Conservation (phyloP, 2,888 invertebrate genomes). For the Anodontia alba region DNA sequence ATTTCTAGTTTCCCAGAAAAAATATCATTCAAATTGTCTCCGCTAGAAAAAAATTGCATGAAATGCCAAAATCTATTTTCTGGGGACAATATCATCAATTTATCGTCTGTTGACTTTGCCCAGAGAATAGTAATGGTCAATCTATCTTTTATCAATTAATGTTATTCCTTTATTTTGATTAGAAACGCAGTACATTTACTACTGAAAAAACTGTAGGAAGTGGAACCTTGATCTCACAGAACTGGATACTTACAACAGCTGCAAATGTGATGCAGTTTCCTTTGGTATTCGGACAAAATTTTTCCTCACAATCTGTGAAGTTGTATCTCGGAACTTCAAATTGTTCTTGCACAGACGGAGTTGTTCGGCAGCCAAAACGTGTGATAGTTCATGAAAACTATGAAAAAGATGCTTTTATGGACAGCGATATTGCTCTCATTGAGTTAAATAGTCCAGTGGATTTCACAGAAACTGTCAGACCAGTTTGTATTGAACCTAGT, state of each 20-base stretch:
- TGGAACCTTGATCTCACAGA: slow-evolving; percentile 65
- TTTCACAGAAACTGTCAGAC: slow-evolving; percentile 59
- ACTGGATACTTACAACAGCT: slow-evolving; percentile 68
- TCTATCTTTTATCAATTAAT: no score
- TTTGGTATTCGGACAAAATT: slow-evolving; percentile 27
- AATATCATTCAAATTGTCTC: no score
- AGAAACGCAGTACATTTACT: no score
- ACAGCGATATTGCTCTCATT: slow-evolving; percentile 72
- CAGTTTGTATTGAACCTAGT: slow-evolving; percentile 64
- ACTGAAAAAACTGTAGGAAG: slow-evolving; percentile 66
- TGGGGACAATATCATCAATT: no score
- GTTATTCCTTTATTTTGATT: no score
- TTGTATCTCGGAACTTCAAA: background rate
- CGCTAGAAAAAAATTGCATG: no score
- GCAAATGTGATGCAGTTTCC: slow-evolving; percentile 64
- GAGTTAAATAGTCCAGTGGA: slow-evolving; percentile 62
- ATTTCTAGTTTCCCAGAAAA: no score
- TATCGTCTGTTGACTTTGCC: no score
- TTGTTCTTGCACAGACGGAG: background rate
- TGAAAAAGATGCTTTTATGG: slow-evolving; percentile 45
- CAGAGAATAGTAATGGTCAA: no score
- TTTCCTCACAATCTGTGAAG: background rate
- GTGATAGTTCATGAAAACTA: slow-evolving; percentile 52
- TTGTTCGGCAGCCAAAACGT: background rate
- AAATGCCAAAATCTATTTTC: no score